Percentiles rank a stretch among this genome's conserved stretches.
phyloP scores from a whole-genome alignment of 2,797 vertebrate genomes.

The Pangasius krempfi region DNA sequence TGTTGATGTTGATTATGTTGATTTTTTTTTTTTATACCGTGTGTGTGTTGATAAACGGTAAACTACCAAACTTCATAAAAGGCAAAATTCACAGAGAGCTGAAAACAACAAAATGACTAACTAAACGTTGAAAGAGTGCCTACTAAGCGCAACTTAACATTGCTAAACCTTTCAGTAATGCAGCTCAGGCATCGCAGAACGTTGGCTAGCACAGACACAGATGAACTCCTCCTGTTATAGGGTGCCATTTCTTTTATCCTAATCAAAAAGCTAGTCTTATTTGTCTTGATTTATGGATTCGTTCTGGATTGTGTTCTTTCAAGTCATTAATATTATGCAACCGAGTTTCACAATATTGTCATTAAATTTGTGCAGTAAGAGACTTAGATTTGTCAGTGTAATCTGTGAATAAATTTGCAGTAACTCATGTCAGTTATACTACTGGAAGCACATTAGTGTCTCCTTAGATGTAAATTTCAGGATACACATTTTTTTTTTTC shows the following conservation, averaged over 20 bases:
- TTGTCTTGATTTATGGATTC: not conserved
- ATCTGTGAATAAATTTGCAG: not conserved
- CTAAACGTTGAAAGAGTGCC: not conserved
- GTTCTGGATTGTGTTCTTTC: not conserved
- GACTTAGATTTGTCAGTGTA: not conserved
- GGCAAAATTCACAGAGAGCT: not conserved
- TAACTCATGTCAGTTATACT: not conserved
- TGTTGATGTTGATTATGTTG: too few relatives aligned
- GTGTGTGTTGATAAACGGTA: not conserved
- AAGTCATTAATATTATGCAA: not conserved
- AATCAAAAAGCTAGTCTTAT: not conserved
- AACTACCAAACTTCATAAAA: not conserved
- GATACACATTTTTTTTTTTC: not conserved
- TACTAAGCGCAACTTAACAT: not conserved
- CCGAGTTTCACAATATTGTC: not conserved
- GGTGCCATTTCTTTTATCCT: not conserved
- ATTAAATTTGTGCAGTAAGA: not conserved
- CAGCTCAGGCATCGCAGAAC: not conserved
- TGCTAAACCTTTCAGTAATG: not conserved
- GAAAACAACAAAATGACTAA: not conserved
- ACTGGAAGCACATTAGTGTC: not conserved
- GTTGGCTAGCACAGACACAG: not conserved
- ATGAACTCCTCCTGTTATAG: not conserved
- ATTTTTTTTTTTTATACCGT: too few relatives aligned
- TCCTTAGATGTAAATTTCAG: too few relatives aligned